Conservation (phyloP, 2,888 invertebrate species). For the Thymelicus lineola region DNA sequence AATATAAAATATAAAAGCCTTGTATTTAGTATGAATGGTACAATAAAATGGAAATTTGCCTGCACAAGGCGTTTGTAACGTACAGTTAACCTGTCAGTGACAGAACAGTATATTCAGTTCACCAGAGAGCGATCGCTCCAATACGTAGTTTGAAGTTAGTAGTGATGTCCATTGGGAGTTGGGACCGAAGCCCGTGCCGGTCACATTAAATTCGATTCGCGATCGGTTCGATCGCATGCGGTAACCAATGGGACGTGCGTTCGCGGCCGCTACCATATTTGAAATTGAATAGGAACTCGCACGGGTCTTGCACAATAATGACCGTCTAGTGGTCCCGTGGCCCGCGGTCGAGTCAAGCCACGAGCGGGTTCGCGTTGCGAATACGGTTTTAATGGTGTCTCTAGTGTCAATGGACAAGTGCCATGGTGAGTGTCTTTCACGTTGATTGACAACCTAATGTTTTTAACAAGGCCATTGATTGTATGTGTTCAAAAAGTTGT, state of each 20-base stretch:
- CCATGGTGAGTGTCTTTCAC: conserved; percentile 46
- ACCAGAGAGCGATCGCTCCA: conserved; percentile 19
- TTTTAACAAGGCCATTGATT: conserved; percentile 8
- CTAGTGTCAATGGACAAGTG: conserved; percentile 50
- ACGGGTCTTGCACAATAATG: conserved; percentile 80
- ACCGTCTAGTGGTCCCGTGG: conserved; percentile 59
- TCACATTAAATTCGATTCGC: conserved; percentile 54
- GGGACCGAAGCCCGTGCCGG: conserved; percentile 29
- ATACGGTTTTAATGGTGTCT: conserved; percentile 46
- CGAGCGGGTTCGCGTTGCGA: conserved; percentile 52
- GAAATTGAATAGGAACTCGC: conserved; percentile 80
- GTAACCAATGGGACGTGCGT: conserved; percentile 69
- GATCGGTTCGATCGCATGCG: conserved; percentile 62
- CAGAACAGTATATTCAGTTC: conserved; percentile 6
- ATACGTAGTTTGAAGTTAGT: conserved; percentile 19
- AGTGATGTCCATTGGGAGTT: conserved; percentile 21
- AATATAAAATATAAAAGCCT: too few species aligned
- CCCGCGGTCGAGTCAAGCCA: conserved; percentile 51
- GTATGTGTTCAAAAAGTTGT: neutral
- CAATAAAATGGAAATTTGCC: too few species aligned
- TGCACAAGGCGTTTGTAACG: neutral
- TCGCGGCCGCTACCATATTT: conserved; percentile 76
- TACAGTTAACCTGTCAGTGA: conserved; percentile 1
- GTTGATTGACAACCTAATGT: neutral
- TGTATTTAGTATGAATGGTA: too few species aligned